These are phyloP conservation scores for Arremon brunneinucha DNA, from an alignment of 2,797 vertebrate genomes.

Conservation along the genomic window DNA sequence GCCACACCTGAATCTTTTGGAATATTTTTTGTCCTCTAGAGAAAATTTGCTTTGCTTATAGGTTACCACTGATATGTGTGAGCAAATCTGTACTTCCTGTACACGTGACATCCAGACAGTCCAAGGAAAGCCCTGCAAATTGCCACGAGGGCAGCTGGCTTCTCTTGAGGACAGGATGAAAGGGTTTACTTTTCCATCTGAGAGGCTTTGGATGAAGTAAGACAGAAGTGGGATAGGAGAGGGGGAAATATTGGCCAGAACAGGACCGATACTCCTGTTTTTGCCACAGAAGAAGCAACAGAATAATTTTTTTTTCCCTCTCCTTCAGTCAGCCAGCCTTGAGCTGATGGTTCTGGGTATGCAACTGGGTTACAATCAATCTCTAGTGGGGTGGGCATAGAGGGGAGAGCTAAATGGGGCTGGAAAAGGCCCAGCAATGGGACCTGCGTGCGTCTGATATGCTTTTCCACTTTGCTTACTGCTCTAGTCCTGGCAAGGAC, in stretches of 20 bases:
- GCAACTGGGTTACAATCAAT: constrained; percentile 39
- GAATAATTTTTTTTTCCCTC: constrained; percentile 53
- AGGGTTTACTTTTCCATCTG: constrained; percentile 39
- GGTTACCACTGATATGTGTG: not conserved
- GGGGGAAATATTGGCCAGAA: constrained; percentile 48
- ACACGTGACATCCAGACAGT: not conserved
- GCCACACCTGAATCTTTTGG: not conserved
- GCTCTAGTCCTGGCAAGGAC: constrained; percentile 55
- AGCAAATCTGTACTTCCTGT: not conserved
- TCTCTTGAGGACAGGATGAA: constrained; percentile 40
- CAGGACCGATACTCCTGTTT: constrained; percentile 48
- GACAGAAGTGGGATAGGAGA: constrained; percentile 57
- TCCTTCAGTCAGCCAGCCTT: constrained; percentile 67
- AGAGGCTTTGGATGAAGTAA: constrained; percentile 65
- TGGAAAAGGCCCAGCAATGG: constrained; percentile 4
- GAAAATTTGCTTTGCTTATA: constrained; percentile 24
- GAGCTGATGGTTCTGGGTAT: constrained; percentile 32
- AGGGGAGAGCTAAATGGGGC: constrained; percentile 22
- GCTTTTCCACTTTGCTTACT: constrained; percentile 37
- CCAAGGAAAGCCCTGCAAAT: constrained; percentile 8
- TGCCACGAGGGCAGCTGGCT: not conserved
- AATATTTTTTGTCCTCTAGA: not conserved
- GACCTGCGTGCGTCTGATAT: constrained; percentile 16
- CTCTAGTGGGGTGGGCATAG: constrained; percentile 41
- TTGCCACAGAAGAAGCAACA: constrained; percentile 64